Evolutionary conservation across 92 coral and sea anemone genomes (phyloP), one percentile per base, ranked within the genome.

Genomic region (Ricordea florida): DNA sequence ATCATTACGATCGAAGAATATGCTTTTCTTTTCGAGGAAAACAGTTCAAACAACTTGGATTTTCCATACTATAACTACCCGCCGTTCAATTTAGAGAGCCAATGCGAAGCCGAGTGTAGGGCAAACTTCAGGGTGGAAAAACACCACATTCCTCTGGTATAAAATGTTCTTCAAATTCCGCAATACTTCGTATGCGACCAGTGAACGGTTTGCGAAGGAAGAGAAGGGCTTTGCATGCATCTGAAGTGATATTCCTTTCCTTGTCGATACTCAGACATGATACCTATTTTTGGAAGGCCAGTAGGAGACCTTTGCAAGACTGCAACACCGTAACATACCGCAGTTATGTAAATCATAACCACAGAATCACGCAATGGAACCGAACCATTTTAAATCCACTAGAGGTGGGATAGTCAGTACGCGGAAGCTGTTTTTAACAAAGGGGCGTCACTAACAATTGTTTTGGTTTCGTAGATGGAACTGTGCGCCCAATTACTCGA

Each of bases 401-500:
- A 21, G 57, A 76, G 66, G 82, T 82, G 16, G 82, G 74, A 37
- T 8, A 37, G 44, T n/a, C n/a, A n/a, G n/a, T 72, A 82, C 34
- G 82, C 82, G 7, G 69, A 74, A 53, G 83, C 76, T 15, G 45
- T 82, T 50, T 50, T 47, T 13, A 53, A 64, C 55, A 65, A 62
- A 56, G 88, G 82, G 40, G 88, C 88, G 23, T 57, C 88, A 32
- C 36, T 82, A 63, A 74, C 26, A 74, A 82, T 72, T 82, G 83
- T 36, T 82, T 82, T 62, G 87, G 87, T 24, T 72, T 81, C 26
- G 67, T 73, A 29, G 69, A 70, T 45, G 73, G 69, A 63, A 68
- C 81, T 50, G 78, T 70, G 27, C 31, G 70, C 31, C 82, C 82
- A 4, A 62, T 76, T 14, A 21, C 82, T 30, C 42, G 73, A 76